Base-by-base conservation (phyloP, 2,113 vertebrate species). In the Strix aluco region DNA sequence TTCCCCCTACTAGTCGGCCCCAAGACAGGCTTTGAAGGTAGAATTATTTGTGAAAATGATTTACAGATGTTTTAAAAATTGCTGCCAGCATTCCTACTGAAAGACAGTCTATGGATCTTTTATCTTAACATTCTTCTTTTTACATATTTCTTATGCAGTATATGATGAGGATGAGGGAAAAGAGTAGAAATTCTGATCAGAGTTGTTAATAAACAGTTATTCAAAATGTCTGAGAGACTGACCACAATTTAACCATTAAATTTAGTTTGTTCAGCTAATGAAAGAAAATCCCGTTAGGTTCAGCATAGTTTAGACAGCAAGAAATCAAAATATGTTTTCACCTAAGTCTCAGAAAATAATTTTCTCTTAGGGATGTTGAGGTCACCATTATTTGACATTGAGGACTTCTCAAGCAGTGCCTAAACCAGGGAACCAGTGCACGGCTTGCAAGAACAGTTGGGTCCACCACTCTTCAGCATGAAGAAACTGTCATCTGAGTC, bases 61-160 rank as follows among this genome's bases (percentile, higher is more conserved):
- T 96, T 93, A 95, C 95, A 98, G 97, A 94, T 92, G 87, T 88
- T 94, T 74, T 15, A 61, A 90, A 94, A 86, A 46, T 47, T 90
- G 79, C 17, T 82, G 86, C 80, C 84, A 97, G n/a, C 65, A 90
- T 69, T 94, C 58, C 46, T 52, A 21, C 27, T 34, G 62, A 90
- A 97, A 95, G 77, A 52, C 16, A 54, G 57, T 66, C 74, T 81
- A 21, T 36, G 38, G 36, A 58, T 58, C 85, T 88, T 86, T 88
- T 59, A 92, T 74, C 32, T 29, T 69, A 87, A 82, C 62, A 63
- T 34, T 81, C 51, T 69, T 36, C 22, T 36, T 81, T 87, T 81
- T 69, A 78, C 11, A 0, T 59, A 59, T 52, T 96, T 75, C 57
- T 81, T 66, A 47, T 18, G 51, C 16, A 59, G 52, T 5, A 8